phyloP scores from a whole-genome alignment of 2,888 invertebrate species.

The Xanthorhoe spadicearia region DNA sequence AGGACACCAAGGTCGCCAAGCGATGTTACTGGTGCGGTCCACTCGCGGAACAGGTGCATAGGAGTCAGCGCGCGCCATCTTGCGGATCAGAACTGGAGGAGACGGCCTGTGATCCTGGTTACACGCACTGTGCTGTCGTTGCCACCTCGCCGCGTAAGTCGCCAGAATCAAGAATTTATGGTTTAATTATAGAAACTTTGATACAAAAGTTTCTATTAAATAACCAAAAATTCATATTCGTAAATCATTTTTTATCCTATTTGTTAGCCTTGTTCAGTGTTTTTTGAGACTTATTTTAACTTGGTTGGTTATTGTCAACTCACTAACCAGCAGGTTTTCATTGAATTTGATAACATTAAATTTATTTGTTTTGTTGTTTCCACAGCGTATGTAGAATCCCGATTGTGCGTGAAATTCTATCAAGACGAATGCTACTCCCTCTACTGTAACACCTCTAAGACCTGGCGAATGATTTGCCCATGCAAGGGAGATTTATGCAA shows the following conservation, averaged over 20 bases:
- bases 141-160: slow-evolving; percentile 72
- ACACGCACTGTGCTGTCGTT: slow-evolving; percentile 70
- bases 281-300: no score
- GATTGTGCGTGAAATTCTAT: slow-evolving; percentile 75
- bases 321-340: neutral
- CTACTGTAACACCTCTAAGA: slow-evolving; percentile 73
- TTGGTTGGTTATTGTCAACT: no score
- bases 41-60: slow-evolving; percentile 76
- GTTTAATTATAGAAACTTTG: no score
- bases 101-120: slow-evolving; percentile 67
- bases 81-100: slow-evolving; percentile 56
- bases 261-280: no score
- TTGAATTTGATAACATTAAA: neutral
- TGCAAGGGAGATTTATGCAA: slow-evolving; percentile 77
- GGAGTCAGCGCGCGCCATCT: slow-evolving; percentile 68
- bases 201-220: no score
- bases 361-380: slow-evolving; percentile 23
- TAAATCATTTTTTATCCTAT: no score
- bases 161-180: neutral
- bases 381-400: slow-evolving; percentile 73
- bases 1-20: slow-evolving; percentile 50
- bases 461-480: slow-evolving; percentile 76
- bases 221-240: no score
- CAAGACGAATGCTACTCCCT: slow-evolving; percentile 78
- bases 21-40: slow-evolving; percentile 80